Conservation (phyloP, 2,888 invertebrate species). For the Idaea dimidiata region DNA sequence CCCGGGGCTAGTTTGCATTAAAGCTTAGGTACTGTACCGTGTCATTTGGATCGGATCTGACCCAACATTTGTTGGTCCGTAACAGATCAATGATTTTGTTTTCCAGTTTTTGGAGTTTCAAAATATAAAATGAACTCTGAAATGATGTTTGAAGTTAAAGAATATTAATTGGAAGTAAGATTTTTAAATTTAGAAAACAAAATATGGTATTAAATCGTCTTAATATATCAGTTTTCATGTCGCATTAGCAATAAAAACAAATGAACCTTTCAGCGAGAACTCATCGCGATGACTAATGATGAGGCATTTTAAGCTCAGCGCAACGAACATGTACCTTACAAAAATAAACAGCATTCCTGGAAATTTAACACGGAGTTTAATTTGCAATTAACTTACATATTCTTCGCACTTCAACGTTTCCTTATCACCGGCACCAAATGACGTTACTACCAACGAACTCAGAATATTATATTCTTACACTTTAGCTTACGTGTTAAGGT, state of each 20-base stretch:
- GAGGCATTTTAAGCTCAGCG: conserved; percentile 48
- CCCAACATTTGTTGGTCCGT: too few relatives aligned
- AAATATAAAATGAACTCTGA: too few relatives aligned
- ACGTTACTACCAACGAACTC: too few relatives aligned
- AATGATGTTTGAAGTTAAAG: not conserved
- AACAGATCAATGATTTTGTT: too few relatives aligned
- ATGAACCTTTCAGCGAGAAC: conserved; percentile 10
- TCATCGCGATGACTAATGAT: conserved; percentile 53
- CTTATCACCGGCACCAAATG: conserved; percentile 15
- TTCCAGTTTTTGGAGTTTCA: too few relatives aligned
- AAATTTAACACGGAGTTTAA: conserved; percentile 54
- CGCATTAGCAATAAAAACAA: not conserved
- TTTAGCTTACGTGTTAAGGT: too few relatives aligned
- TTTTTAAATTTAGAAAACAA: not conserved
- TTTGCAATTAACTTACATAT: conserved; percentile 38
- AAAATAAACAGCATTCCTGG: conserved; percentile 70
- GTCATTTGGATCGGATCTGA: too few relatives aligned
- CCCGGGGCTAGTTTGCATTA: too few relatives aligned
- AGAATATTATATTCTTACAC: too few relatives aligned
- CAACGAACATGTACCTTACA: conserved; percentile 38
- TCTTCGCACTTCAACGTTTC: conserved; percentile 18
- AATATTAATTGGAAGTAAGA: not conserved
- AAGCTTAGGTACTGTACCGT: too few relatives aligned
- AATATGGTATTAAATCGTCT: not conserved
- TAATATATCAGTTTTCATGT: not conserved